Base-by-base conservation (phyloP, 2,888 invertebrate species). In the Autographa pulchrina region DNA sequence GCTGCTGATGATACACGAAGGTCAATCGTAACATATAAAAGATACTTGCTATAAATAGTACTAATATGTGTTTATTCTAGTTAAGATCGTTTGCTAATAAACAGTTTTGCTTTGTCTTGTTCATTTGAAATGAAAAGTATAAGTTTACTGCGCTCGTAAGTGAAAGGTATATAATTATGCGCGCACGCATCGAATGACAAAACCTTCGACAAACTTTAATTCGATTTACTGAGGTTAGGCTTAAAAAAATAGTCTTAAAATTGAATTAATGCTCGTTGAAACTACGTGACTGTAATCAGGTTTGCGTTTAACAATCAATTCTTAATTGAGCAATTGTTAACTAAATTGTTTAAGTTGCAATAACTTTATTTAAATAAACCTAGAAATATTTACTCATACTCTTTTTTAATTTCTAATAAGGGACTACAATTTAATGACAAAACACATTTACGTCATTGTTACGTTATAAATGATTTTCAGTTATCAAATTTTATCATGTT, bases 101-200 rank as follows among this genome's bases (percentile, higher is more conserved):
- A 56, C 13, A 18, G 9, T n/a, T 1, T 16, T 31, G 32, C 65
- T 52, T 25, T 52, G 66, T 25, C 25, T 65, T 70, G 62, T 63
- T 62, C 16, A 70, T 78, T 74, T 41, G 65, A 74, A 58, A 75
- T 78, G 68, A 78, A 78, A 58, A 66, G 78, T 65, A 70, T 68
- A 62, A 68, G 54, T 13, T 56, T 4, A 56, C 62, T 48, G 70
- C 31, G 60, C 69, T 38, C 68, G 78, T 61, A 74, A 78, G 77
- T 78, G 78, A 78, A 78, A 78, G 77, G 70, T 64, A 71, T 63
- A 70, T 78, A 68, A 78, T 70, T 59, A 65, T 78, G 78, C 70
- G 54, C 7, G 18, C 68, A 60, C 25, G 70, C 56, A 8, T 35
- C 56, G 78, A 75, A 78, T 78, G 38, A 71, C 71, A 74, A 77